Evolutionary conservation across 2,797 vertebrate genomes (phyloP).

Genomic region (Poecilia velifera): DNA sequence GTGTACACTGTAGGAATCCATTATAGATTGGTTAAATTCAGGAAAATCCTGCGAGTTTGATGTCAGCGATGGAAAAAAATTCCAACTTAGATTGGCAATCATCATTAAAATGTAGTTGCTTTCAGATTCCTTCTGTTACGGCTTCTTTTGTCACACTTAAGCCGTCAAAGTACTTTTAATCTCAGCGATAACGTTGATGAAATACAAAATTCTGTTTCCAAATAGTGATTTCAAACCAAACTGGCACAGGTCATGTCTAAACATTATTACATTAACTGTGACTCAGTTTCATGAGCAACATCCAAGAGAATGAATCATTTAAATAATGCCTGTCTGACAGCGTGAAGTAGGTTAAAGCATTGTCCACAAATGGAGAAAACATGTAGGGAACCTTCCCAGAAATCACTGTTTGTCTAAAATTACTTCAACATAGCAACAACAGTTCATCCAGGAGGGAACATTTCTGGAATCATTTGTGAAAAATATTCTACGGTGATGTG

Average conservation of each 20-base stretch:
- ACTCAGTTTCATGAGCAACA: not conserved
- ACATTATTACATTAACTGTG: not conserved
- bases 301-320: not conserved
- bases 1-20: not conserved
- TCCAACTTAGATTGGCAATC: not conserved
- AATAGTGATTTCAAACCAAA: not conserved
- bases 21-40: not conserved
- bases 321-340: not conserved
- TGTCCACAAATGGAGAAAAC: not conserved
- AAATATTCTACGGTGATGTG: not conserved
- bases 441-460: not conserved
- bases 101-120: not conserved
- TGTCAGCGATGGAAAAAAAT: not conserved
- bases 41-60: not conserved
- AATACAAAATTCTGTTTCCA: not conserved
- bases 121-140: not conserved
- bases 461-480: not conserved
- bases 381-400: not conserved
- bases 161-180: not conserved
- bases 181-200: not conserved
- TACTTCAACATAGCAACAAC: not conserved
- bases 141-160: not conserved
- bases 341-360: not conserved
- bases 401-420: not conserved
- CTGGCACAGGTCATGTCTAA: not conserved